Conservation (phyloP, 2,888 invertebrate genomes). For the Tiliacea citrago region DNA sequence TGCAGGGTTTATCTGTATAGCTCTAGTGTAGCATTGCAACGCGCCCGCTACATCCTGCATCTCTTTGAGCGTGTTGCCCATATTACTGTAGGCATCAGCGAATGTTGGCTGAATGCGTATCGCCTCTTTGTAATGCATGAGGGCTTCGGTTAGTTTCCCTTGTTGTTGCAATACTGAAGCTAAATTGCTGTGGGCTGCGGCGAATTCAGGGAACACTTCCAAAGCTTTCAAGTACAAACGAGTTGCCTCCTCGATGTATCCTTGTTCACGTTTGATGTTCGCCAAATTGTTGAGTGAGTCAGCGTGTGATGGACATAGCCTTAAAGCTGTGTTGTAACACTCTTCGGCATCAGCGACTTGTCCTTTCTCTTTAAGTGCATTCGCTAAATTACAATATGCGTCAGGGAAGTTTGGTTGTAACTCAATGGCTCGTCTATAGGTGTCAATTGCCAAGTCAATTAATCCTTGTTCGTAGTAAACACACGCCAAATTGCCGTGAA, state of each 20-base stretch:
- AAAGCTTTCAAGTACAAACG: constrained; percentile 97
- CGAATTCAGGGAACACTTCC: constrained; percentile 99
- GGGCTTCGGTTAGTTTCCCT: constrained; percentile 98
- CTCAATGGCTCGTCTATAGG: constrained; percentile 99
- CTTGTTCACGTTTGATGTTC: constrained; percentile 99
- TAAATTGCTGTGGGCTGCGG: constrained; percentile 99
- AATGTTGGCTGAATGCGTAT: constrained; percentile 99
- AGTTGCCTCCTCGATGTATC: constrained; percentile 99
- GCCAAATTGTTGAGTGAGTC: constrained; percentile 99
- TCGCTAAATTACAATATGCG: constrained; percentile 99
- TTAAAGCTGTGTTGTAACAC: constrained; percentile 98
- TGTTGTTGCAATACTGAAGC: constrained; percentile 99
- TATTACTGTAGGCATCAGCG: constrained; percentile 99
- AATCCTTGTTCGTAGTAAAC: constrained; percentile 99
- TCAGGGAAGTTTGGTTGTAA: constrained; percentile 99
- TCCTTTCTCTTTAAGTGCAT: constrained; percentile 99
- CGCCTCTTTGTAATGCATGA: constrained; percentile 99
- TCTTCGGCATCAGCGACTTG: constrained; percentile 99
- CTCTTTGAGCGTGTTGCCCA: constrained; percentile 99
- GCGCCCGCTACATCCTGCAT: constrained; percentile 99
- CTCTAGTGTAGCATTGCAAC: constrained; percentile 99
- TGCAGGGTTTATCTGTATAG: constrained; percentile 99
- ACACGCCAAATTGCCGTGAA: constrained; percentile 99
- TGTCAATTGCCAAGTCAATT: constrained; percentile 99
- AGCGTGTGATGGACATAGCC: constrained; percentile 98